phyloP scores from a whole-genome alignment of 2,797 vertebrate species.

The Manis pentadactyla region DNA sequence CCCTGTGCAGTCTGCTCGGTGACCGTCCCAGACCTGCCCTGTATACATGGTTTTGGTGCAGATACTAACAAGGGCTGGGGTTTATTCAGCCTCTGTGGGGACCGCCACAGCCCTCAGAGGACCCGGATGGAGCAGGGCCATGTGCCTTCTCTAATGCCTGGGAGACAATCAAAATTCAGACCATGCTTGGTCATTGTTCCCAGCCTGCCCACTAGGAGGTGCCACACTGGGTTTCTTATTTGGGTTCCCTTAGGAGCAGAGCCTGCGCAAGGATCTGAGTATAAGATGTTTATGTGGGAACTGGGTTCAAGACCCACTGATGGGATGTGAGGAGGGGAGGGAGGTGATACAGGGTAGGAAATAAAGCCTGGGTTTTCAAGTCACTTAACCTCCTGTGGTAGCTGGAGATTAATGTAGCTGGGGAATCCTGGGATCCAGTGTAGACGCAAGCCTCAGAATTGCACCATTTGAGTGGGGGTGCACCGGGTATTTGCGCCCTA shows the following conservation, averaged over 20 bases:
- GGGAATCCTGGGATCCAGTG: neutral
- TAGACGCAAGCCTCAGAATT: neutral
- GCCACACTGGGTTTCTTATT: fast-evolving
- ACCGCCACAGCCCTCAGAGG: neutral
- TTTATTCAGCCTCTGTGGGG: neutral
- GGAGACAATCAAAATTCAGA: neutral
- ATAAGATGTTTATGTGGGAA: neutral
- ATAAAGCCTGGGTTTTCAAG: neutral
- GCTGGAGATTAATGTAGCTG: neutral
- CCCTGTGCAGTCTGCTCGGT: neutral
- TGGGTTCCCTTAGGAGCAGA: neutral
- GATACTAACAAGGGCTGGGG: neutral
- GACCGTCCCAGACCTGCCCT: neutral
- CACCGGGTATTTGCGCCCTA: neutral
- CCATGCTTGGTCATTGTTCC: neutral
- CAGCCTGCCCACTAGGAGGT: neutral
- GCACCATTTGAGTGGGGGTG: too few species aligned
- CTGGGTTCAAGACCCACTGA: neutral
- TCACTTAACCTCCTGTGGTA: neutral
- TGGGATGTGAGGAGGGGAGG: neutral
- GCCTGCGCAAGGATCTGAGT: neutral
- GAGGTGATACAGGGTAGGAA: neutral
- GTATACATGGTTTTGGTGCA: neutral
- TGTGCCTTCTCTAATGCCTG: neutral
- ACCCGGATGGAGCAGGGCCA: fast-evolving